These are phyloP conservation scores for Galago senegalensis DNA, from an alignment of 2,797 vertebrate genomes.

Conservation along the genomic window DNA sequence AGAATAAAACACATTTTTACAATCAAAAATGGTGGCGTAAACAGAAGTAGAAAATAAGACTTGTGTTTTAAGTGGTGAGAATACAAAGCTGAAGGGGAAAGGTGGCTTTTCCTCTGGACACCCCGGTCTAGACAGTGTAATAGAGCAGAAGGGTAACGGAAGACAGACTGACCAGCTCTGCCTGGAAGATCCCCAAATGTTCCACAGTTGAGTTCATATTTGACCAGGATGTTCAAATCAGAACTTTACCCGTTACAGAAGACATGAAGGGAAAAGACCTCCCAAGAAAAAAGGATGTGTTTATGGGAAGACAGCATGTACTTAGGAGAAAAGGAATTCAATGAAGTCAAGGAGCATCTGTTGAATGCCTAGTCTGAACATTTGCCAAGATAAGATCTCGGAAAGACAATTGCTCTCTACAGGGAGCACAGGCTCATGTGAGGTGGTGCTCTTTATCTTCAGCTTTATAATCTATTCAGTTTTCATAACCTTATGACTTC, in stretches of 20 bases:
- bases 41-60: neutral
- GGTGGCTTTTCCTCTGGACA: neutral
- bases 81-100: neutral
- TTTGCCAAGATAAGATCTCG: neutral
- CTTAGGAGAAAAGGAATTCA: neutral
- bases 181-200: neutral
- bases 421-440: neutral
- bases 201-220: neutral
- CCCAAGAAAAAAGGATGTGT: neutral
- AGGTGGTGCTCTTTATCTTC: neutral
- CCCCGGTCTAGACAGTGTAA: neutral
- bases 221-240: neutral
- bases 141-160: neutral
- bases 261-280: neutral
- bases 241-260: neutral
- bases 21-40: neutral
- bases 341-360: neutral
- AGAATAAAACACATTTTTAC: neutral
- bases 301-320: neutral
- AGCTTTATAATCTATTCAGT: conserved; percentile 22
- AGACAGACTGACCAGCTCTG: neutral
- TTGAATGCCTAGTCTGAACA: neutral
- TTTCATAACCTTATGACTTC: neutral
- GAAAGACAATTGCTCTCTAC: neutral
- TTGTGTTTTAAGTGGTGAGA: neutral